phyloP scores from a whole-genome alignment of 1,140 invertebrate species.

The Telenomus remus region DNA sequence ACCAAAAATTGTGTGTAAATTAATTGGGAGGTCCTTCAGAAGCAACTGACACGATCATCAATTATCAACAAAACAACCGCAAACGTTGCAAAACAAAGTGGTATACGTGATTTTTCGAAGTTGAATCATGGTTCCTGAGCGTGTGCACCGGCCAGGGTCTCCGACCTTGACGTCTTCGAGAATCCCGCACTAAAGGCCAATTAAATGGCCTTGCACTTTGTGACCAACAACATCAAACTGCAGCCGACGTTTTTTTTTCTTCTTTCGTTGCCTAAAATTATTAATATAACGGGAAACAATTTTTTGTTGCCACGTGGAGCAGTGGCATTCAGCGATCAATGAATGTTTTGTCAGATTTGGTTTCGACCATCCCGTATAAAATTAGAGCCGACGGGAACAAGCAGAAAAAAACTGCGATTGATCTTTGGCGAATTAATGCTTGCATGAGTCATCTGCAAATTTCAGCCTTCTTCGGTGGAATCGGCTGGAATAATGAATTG shows the following conservation, averaged over 20 bases:
- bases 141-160: constrained; percentile 28
- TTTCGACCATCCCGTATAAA: constrained; percentile 14
- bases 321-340: constrained; percentile 13
- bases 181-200: constrained; percentile 14
- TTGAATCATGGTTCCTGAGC: constrained; percentile 33
- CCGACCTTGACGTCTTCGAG: constrained; percentile 33
- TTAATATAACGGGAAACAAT: constrained; percentile 30
- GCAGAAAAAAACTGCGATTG: too few species aligned
- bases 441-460: too few species aligned
- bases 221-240: constrained; percentile 5
- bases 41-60: neutral
- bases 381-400: neutral
- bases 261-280: constrained; percentile 20
- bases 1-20: too few species aligned
- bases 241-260: neutral
- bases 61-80: constrained; percentile 1
- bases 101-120: constrained; percentile 35
- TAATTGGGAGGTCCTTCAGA: neutral
- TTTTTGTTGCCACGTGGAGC: constrained; percentile 11
- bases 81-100: constrained; percentile 9
- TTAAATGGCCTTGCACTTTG: constrained; percentile 37
- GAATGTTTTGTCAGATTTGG: constrained; percentile 21
- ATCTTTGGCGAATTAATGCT: too few species aligned
- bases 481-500: too few species aligned
- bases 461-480: too few species aligned